These are phyloP conservation scores for Ichneumoninae sp. DNA, from an alignment of 2,888 invertebrate genomes.

Conservation along the genomic window DNA sequence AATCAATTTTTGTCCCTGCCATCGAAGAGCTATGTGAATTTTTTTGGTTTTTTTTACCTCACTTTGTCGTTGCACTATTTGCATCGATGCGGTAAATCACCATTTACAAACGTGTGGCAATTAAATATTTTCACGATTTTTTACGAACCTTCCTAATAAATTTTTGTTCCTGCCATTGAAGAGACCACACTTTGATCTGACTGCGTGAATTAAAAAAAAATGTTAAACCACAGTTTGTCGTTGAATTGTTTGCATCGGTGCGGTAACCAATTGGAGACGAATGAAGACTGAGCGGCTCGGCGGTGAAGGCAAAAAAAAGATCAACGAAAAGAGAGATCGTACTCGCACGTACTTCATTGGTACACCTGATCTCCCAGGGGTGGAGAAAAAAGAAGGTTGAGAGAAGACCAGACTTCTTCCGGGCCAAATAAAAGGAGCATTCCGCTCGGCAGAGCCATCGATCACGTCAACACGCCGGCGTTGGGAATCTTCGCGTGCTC, in stretches of 20 bases:
- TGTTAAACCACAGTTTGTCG: neutral
- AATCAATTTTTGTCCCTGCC: neutral
- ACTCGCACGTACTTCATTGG: slow-evolving; percentile 18
- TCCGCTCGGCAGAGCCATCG: slow-evolving; percentile 60
- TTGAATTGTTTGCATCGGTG: neutral
- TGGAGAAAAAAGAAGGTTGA: slow-evolving; percentile 26
- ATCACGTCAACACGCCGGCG: slow-evolving; percentile 62
- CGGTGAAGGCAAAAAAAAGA: neutral
- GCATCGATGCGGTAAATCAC: neutral
- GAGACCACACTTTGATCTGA: no score
- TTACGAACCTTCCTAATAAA: no score
- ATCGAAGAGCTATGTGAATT: neutral
- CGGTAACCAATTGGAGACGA: slow-evolving; percentile 1
- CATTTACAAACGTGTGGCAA: no score
- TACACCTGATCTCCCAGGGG: slow-evolving; percentile 13
- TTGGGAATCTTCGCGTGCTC: slow-evolving; percentile 49
- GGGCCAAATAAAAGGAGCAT: slow-evolving; percentile 52
- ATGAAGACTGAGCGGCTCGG: slow-evolving; percentile 9
- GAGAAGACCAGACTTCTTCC: slow-evolving; percentile 2
- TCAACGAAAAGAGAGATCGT: slow-evolving; percentile 34
- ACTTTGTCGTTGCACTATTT: neutral
- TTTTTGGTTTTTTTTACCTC: neutral
- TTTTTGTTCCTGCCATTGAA: no score
- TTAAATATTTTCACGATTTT: no score
- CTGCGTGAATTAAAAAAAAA: no score